Evolutionary conservation across 2,797 vertebrate species (phyloP).

Genomic region (Chrysolophus pictus): DNA sequence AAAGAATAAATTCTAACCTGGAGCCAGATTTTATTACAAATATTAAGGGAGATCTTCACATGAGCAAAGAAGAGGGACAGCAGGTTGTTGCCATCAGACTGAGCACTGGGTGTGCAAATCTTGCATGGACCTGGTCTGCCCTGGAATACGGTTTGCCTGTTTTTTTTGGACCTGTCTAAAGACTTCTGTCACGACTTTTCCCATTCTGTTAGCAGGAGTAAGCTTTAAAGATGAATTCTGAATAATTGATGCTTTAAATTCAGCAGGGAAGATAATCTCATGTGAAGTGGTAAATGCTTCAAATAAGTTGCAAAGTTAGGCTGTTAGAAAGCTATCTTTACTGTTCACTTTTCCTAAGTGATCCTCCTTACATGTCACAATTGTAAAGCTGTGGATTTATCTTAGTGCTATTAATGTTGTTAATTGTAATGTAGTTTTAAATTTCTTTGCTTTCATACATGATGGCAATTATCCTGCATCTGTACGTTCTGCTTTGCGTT

Average conservation of each 20-base stretch:
- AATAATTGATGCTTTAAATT: neutral
- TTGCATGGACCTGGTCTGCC: neutral
- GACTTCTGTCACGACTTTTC: neutral
- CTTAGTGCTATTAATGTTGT: neutral
- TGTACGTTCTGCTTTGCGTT: neutral
- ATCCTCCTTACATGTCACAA: neutral
- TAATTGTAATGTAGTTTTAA: neutral
- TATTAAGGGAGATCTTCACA: neutral
- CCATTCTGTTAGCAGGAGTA: neutral
- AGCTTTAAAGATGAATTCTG: neutral
- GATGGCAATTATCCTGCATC: neutral
- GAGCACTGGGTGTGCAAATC: neutral
- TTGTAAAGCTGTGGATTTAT: neutral
- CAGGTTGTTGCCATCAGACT: neutral
- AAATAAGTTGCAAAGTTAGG: neutral
- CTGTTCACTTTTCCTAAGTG: neutral
- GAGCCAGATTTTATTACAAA: neutral
- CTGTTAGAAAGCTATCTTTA: neutral
- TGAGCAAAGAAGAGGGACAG: neutral
- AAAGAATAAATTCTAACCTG: neutral
- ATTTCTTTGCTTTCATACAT: neutral
- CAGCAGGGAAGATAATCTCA: conserved; percentile 1
- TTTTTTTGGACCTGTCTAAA: neutral
- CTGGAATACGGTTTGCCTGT: accelerated
- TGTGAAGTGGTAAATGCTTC: neutral